Percentiles rank a stretch among this genome's conserved stretches.
phyloP scores from a whole-genome alignment of 1,140 invertebrate species.

The Drosophila biarmipes region DNA sequence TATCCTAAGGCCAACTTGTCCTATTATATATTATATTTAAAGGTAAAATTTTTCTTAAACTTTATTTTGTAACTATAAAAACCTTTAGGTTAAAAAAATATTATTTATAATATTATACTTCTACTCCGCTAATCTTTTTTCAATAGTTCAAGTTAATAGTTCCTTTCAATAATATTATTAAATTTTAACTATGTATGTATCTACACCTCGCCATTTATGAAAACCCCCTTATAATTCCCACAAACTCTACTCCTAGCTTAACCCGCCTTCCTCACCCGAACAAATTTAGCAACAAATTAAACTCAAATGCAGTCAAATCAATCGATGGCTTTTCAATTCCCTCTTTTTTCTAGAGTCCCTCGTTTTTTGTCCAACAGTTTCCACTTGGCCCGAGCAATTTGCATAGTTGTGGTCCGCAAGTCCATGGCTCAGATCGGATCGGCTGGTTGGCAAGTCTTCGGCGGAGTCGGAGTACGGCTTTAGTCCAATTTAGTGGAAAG shows the following conservation, averaged over 20 bases:
- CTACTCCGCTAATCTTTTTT: no score
- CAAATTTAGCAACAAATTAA: conserved; percentile 59
- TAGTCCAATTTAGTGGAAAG: conserved; percentile 68
- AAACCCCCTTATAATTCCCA: background rate
- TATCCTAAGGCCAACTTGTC: no score
- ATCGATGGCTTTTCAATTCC: conserved; percentile 42
- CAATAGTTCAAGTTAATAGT: no score
- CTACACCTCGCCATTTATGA: background rate
- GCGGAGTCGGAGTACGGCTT: conserved; percentile 22
- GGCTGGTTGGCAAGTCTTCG: conserved; percentile 19
- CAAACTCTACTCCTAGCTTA: background rate
- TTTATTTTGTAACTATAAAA: no score
- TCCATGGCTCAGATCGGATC: conserved; percentile 23
- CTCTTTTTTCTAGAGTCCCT: background rate
- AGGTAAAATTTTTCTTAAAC: no score
- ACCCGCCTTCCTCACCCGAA: conserved; percentile 11
- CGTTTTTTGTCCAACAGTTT: conserved; percentile 26
- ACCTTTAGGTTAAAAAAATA: no score
- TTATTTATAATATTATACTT: no score
- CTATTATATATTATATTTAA: no score
- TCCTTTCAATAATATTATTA: background rate
- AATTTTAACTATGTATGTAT: background rate
- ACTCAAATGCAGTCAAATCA: conserved; percentile 55
- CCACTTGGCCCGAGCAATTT: conserved; percentile 58
- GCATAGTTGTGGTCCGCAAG: conserved; percentile 50